These are phyloP conservation scores for Contarinia nasturtii DNA, from an alignment of 1,140 invertebrate genomes.

Conservation along the genomic window DNA sequence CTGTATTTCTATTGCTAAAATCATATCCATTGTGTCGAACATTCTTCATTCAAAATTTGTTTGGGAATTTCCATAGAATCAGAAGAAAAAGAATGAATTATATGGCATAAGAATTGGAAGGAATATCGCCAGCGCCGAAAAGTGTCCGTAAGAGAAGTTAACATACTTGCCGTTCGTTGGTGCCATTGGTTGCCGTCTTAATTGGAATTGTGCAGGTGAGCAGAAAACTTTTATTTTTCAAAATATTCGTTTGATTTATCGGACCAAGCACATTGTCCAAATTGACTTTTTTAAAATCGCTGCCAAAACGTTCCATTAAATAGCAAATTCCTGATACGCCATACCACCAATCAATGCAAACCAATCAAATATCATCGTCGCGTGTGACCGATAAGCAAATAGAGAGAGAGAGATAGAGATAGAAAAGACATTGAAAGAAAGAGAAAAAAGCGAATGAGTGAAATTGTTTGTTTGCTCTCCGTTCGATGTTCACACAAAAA, in stretches of 20 bases:
- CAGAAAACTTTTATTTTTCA: slow-evolving; percentile 30
- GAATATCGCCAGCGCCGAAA: too few species aligned
- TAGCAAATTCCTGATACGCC: background rate
- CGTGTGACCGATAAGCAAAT: too few species aligned
- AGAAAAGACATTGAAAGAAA: too few species aligned
- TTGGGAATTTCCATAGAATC: too few species aligned
- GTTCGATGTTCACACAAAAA: background rate
- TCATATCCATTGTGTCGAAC: background rate
- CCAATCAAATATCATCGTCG: too few species aligned
- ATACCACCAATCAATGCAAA: background rate
- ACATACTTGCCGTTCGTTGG: background rate
- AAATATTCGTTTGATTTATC: slow-evolving; percentile 22
- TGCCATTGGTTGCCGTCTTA: slow-evolving; percentile 7
- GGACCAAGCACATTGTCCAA: slow-evolving; percentile 24
- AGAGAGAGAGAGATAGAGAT: too few species aligned
- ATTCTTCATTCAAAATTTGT: too few species aligned
- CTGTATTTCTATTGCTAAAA: slow-evolving; percentile 21
- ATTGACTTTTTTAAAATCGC: background rate
- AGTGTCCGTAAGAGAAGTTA: too few species aligned
- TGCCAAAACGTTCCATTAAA: background rate
- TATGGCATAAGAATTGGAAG: too few species aligned
- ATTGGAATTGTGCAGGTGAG: slow-evolving; percentile 30
- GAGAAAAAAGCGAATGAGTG: too few species aligned
- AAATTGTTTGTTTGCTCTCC: background rate
- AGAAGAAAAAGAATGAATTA: too few species aligned